A percentile compares a stretch with the other conserved stretches of the same genome.
Conservation (phyloP, 2,888 invertebrate species). For the Cryptus viduatorius region DNA sequence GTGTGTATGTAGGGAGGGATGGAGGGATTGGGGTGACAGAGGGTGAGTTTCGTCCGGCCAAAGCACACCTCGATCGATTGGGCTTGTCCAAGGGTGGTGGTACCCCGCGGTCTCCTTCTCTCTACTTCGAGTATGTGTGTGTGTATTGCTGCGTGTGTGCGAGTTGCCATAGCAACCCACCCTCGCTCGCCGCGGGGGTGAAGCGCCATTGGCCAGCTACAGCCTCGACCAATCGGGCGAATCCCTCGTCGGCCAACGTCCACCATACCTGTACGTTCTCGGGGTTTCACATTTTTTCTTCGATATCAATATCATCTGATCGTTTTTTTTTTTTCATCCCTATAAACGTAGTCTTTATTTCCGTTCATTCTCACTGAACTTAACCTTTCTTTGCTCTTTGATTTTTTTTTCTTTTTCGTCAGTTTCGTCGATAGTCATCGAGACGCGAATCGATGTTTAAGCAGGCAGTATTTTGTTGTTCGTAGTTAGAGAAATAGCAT, state of each 20-base stretch:
- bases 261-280: slow-evolving; percentile 41
- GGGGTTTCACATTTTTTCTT: slow-evolving; percentile 21
- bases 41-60: slow-evolving; percentile 85
- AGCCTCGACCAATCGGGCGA: slow-evolving; percentile 76
- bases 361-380: not conserved
- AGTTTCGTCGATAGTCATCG: slow-evolving; percentile 1
- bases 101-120: slow-evolving; percentile 63
- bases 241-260: slow-evolving; percentile 64
- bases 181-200: slow-evolving; percentile 82
- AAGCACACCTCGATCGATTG: slow-evolving; percentile 85
- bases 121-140: slow-evolving; percentile 59
- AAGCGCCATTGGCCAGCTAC: slow-evolving; percentile 84
- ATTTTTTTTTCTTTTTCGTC: not conserved
- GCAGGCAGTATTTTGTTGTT: slow-evolving; percentile 5
- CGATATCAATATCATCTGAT: not conserved
- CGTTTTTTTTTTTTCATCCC: slow-evolving; percentile 62
- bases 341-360: slow-evolving; percentile 49
- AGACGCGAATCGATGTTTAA: slow-evolving; percentile 3
- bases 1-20: slow-evolving; percentile 62
- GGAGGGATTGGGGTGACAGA: slow-evolving; percentile 77
- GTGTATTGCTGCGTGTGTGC: slow-evolving; percentile 76
- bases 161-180: slow-evolving; percentile 83
- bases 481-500: slow-evolving; percentile 2
- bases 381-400: not conserved
- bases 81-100: slow-evolving; percentile 85